phyloP scores from a whole-genome alignment of 2,797 vertebrate genomes.

The Gymnothorax javanicus region DNA sequence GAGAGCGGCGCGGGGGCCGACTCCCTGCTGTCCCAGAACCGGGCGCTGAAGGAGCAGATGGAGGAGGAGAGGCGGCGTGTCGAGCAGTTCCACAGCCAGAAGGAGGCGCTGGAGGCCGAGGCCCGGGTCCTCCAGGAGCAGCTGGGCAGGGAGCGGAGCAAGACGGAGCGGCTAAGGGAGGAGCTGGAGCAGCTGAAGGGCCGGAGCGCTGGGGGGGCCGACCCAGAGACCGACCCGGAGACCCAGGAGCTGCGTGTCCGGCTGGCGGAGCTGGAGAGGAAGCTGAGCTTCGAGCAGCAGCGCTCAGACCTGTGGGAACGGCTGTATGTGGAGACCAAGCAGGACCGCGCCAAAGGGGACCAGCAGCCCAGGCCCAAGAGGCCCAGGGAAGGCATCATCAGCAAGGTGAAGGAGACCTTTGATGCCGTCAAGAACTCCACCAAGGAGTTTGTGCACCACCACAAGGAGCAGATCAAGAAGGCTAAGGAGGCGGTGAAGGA shows the following conservation, averaged over 20 bases:
- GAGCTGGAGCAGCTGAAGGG: conserved; percentile 75
- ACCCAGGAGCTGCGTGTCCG: conserved; percentile 72
- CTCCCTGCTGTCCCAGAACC: conserved; percentile 79
- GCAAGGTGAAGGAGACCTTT: conserved; percentile 90
- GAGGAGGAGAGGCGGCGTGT: conserved; percentile 79
- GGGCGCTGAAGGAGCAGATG: conserved; percentile 81
- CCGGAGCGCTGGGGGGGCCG: conserved; percentile 40
- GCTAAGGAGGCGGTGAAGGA: conserved; percentile 95
- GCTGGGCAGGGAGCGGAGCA: conserved; percentile 77
- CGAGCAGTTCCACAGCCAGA: conserved; percentile 74
- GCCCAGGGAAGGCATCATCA: conserved; percentile 78
- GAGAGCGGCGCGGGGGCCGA: conserved; percentile 70
- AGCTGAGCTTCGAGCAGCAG: conserved; percentile 89
- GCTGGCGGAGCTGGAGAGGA: conserved; percentile 83
- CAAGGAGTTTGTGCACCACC: conserved; percentile 93
- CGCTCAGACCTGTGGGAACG: conserved; percentile 95
- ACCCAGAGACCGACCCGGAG: conserved; percentile 60
- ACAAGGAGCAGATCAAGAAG: conserved; percentile 97
- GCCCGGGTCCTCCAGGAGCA: conserved; percentile 77
- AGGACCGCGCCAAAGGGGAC: conserved; percentile 79
- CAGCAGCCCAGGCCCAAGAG: conserved; percentile 70
- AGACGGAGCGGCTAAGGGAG: conserved; percentile 74
- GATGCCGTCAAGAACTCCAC: conserved; percentile 97
- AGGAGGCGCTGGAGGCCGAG: conserved; percentile 77
- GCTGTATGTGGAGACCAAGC: conserved; percentile 89